These are phyloP conservation scores for Diabrotica virgifera DNA, from an alignment of 1,140 invertebrate species.

Conservation along the genomic window DNA sequence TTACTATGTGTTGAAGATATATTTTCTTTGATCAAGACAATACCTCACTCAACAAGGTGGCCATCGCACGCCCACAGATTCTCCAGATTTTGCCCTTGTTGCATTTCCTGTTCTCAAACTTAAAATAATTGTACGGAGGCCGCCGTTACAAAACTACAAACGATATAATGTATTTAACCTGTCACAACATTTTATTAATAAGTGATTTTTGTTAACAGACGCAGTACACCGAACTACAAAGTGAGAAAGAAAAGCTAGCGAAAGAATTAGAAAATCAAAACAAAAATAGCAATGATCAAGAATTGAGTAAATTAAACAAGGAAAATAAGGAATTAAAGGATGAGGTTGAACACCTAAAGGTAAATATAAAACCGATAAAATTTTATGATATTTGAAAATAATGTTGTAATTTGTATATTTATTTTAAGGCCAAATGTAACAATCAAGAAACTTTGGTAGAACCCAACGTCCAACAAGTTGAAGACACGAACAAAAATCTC, in stretches of 20 bases:
- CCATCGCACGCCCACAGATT: too few relatives aligned
- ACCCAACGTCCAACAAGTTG: conserved; percentile 5
- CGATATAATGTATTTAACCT: too few relatives aligned
- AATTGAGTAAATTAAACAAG: conserved; percentile 32
- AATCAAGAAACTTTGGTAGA: conserved; percentile 8
- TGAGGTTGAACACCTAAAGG: conserved; percentile 33
- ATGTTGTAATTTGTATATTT: not conserved
- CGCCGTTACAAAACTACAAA: too few relatives aligned
- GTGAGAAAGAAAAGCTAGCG: conserved; percentile 27
- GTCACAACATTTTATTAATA: too few relatives aligned
- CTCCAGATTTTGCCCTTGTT: too few relatives aligned
- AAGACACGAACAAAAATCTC: too few relatives aligned
- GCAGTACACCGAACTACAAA: conserved; percentile 27
- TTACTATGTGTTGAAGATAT: too few relatives aligned
- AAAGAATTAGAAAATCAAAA: conserved; percentile 25
- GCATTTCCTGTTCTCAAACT: too few relatives aligned
- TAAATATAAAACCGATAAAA: conserved; percentile 9
- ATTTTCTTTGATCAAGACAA: too few relatives aligned
- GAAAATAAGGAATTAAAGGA: conserved; percentile 28
- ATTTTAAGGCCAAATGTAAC: conserved; percentile 21
- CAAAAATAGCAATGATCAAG: conserved; percentile 24
- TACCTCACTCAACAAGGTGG: too few relatives aligned
- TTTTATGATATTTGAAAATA: not conserved
- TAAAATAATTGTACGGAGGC: too few relatives aligned
- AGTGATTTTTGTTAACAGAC: conserved; percentile 23